These are phyloP conservation scores for Poeciliopsis paucimaculata DNA, from an alignment of 2,797 vertebrate species.

Conservation along the genomic window DNA sequence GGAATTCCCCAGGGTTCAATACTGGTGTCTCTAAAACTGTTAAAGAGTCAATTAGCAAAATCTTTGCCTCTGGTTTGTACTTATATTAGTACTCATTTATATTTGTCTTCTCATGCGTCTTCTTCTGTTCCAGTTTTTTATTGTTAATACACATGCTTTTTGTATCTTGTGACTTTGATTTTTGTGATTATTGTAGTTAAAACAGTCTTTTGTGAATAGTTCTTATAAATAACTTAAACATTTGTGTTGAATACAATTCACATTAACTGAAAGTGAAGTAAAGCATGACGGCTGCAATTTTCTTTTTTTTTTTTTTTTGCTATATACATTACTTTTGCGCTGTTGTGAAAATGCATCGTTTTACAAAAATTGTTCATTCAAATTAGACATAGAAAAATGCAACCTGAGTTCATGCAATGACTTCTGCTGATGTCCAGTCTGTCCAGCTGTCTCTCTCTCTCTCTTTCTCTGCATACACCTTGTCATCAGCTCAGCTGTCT, in stretches of 20 bases:
- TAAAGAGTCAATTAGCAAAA: background rate
- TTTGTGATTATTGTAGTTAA: background rate
- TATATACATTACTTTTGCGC: background rate
- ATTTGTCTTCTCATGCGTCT: background rate
- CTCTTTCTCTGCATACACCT: constrained; percentile 32
- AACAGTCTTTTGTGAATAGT: background rate
- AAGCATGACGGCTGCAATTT: background rate
- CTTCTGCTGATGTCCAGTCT: constrained; percentile 10
- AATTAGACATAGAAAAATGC: constrained; percentile 2
- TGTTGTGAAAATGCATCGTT: background rate
- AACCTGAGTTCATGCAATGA: background rate
- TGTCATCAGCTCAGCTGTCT: constrained; percentile 57
- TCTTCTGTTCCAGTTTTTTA: background rate
- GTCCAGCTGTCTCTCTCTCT: constrained; percentile 3
- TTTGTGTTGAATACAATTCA: background rate
- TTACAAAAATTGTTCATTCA: background rate
- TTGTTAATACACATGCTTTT: background rate
- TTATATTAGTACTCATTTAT: background rate
- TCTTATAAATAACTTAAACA: background rate
- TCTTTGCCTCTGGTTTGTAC: background rate
- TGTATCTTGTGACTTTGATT: background rate
- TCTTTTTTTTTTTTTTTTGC: too few relatives aligned
- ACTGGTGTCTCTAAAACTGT: background rate
- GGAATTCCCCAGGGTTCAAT: background rate
- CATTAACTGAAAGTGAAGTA: background rate